Evolutionary conservation across 1,140 invertebrate species (phyloP).

Genomic region (Plectrocnemia conspersa): DNA sequence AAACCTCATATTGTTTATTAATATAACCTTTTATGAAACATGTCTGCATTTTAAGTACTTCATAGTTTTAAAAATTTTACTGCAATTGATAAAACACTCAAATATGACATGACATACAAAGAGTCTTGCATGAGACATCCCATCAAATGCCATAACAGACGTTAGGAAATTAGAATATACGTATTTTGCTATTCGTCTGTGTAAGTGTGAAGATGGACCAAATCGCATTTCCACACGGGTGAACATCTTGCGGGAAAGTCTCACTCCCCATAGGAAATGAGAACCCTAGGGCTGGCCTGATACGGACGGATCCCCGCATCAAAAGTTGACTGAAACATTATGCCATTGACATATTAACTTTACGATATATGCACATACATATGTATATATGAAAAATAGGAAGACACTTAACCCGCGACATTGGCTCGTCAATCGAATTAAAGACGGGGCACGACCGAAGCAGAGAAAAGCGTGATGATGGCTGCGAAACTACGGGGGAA

Average conservation of each 20-base stretch:
- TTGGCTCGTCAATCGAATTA: constrained; percentile 4
- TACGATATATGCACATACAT: too few species aligned
- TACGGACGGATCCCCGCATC: too few species aligned
- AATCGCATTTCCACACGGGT: constrained; percentile 15
- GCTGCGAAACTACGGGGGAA: constrained; percentile 22
- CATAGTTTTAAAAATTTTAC: too few species aligned
- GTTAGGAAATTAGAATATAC: constrained; percentile 14
- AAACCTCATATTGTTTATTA: too few species aligned
- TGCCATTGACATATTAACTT: too few species aligned
- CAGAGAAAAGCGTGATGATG: constrained; percentile 23
- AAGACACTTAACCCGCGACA: background rate
- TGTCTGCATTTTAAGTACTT: too few species aligned
- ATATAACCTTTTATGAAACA: too few species aligned
- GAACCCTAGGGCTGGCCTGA: constrained; percentile 16
- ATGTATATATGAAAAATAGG: too few species aligned
- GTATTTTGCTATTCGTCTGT: background rate
- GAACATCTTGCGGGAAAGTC: background rate
- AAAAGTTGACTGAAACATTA: too few species aligned
- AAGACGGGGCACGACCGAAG: background rate
- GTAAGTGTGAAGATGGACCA: background rate
- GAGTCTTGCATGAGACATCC: background rate
- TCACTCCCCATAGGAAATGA: constrained; percentile 23
- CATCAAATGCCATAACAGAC: constrained; percentile 13
- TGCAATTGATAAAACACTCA: too few species aligned
- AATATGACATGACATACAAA: background rate